A percentile compares a stretch with the other conserved stretches of the same genome.
These are phyloP conservation scores for Rhaphigaster nebulosa DNA, from an alignment of 2,888 invertebrate species.

Conservation along the genomic window DNA sequence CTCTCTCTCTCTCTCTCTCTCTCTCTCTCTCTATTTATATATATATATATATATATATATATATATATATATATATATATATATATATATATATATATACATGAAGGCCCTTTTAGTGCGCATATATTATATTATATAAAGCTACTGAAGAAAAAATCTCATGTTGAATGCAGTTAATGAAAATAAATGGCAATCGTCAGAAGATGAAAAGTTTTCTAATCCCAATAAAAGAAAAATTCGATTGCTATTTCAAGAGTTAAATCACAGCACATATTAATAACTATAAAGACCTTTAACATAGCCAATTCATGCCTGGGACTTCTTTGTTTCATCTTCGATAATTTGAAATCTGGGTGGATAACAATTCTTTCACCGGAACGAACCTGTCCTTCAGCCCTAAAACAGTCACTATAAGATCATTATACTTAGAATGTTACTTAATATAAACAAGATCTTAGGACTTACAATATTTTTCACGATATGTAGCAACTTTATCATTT, in stretches of 20 bases:
- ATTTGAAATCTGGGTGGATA: background rate
- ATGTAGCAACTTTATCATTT: no score
- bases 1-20: no score
- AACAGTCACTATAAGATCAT: constrained; percentile 24
- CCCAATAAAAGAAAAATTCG: background rate
- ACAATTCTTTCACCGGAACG: background rate
- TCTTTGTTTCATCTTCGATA: background rate
- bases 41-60: no score
- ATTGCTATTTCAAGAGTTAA: background rate
- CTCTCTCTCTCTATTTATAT: no score
- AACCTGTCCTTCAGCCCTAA: background rate
- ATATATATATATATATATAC: no score
- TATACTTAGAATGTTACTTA: background rate
- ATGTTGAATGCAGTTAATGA: background rate
- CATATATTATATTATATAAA: no score
- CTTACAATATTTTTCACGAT: no score
- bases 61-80: no score
- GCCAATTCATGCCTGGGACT: constrained; percentile 19
- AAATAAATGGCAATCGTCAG: background rate
- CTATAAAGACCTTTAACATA: background rate
- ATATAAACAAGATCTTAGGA: no score
- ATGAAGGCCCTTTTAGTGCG: no score
- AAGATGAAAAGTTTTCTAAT: background rate
- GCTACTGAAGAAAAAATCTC: background rate
- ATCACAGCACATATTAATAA: background rate